A percentile compares a stretch with the other conserved stretches of the same genome.
phyloP scores from a whole-genome alignment of 92 coral and sea anemone genomes.

The Phenganax stokvisi region DNA sequence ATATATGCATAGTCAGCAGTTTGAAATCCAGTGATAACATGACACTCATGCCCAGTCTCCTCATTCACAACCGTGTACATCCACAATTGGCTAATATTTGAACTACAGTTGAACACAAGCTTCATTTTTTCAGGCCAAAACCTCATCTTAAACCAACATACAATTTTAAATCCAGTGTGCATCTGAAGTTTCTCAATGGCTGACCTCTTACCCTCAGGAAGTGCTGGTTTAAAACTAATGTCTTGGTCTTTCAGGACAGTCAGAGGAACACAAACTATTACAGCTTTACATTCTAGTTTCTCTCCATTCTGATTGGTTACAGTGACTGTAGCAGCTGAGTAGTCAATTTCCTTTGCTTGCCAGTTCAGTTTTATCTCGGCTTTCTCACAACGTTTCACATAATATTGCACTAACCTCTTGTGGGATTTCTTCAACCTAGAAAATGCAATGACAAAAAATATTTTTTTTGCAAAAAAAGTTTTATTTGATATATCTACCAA shows the following conservation, averaged over 20 bases:
- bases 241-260: slow-evolving; percentile 82
- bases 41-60: slow-evolving; percentile 62
- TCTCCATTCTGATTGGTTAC: slow-evolving; percentile 63
- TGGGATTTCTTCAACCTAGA: slow-evolving; percentile 72
- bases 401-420: slow-evolving; percentile 57
- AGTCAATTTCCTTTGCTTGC: slow-evolving; percentile 73
- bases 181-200: slow-evolving; percentile 69
- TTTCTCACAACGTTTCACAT: slow-evolving; percentile 47
- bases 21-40: slow-evolving; percentile 77
- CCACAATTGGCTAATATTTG: slow-evolving; percentile 74
- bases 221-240: slow-evolving; percentile 60
- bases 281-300: slow-evolving; percentile 51
- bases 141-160: slow-evolving; percentile 66
- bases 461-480: neutral
- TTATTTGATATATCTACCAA: neutral
- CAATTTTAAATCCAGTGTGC: slow-evolving; percentile 75
- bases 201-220: slow-evolving; percentile 59
- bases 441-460: neutral
- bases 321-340: slow-evolving; percentile 51
- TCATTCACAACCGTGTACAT: slow-evolving; percentile 66
- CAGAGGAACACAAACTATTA: slow-evolving; percentile 72
- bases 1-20: slow-evolving; percentile 72
- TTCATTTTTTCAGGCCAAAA: slow-evolving; percentile 64
- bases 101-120: slow-evolving; percentile 23
- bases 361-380: slow-evolving; percentile 44